Conservation (phyloP, 2,113 vertebrate species). For the Jaculus jaculus region DNA sequence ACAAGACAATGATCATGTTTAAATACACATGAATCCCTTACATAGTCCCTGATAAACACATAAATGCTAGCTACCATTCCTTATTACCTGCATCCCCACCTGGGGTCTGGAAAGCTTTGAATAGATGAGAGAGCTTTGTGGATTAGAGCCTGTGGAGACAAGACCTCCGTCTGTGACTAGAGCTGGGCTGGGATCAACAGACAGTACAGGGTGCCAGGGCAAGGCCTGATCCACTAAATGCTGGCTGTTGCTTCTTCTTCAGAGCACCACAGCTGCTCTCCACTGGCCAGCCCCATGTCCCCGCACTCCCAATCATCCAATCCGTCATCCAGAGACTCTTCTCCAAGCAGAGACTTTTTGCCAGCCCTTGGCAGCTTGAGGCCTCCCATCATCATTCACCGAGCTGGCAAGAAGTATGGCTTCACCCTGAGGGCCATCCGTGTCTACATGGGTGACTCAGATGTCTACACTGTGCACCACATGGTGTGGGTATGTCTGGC, state of each 20-base stretch:
- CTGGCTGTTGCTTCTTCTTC: slow-evolving; percentile 80
- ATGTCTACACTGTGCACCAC: slow-evolving; percentile 98
- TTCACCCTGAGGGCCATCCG: slow-evolving; percentile 97
- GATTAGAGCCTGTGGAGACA: not conserved
- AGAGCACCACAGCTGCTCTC: slow-evolving; percentile 96
- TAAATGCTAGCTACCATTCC: not conserved
- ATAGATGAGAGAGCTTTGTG: not conserved
- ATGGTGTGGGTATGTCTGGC: slow-evolving; percentile 95
- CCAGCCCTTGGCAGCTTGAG: slow-evolving; percentile 90
- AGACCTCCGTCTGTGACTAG: not conserved
- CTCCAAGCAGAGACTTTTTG: slow-evolving; percentile 95
- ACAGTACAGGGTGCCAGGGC: not conserved
- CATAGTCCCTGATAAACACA: not conserved
- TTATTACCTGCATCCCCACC: too few species aligned
- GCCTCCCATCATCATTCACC: slow-evolving; percentile 94
- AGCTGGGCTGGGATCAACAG: not conserved
- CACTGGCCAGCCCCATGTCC: slow-evolving; percentile 98
- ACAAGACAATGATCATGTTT: not conserved
- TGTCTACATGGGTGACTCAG: slow-evolving; percentile 97
- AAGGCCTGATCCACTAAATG: slow-evolving; percentile 68
- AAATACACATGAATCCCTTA: not conserved
- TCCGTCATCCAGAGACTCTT: slow-evolving; percentile 97
- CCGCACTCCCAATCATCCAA: slow-evolving; percentile 98
- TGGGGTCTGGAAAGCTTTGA: not conserved
- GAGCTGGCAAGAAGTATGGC: slow-evolving; percentile 97